phyloP scores from a whole-genome alignment of 2,888 invertebrate species.

The Tenthredo amoena region DNA sequence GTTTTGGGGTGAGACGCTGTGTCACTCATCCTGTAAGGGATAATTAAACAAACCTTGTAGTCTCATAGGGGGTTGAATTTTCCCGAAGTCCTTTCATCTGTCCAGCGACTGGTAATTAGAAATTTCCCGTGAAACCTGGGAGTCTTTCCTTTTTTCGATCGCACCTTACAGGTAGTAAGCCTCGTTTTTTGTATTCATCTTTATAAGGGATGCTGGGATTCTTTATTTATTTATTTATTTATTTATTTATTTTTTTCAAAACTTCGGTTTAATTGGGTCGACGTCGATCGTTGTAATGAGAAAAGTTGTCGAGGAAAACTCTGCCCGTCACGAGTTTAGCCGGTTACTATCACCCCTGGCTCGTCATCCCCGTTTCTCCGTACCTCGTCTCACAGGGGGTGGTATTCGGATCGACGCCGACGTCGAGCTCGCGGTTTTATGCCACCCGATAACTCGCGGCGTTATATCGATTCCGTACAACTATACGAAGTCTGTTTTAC shows the following conservation, averaged over 20 bases:
- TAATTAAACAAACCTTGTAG: background rate
- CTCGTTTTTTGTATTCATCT: background rate
- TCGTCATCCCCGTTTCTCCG: background rate
- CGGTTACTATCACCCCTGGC: constrained; percentile 25
- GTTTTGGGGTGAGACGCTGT: background rate
- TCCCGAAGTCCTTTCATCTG: background rate
- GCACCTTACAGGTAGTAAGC: no score
- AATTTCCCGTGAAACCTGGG: background rate
- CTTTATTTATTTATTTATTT: constrained; percentile 2
- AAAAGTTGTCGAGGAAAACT: constrained; percentile 68
- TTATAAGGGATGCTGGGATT: background rate
- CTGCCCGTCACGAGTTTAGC: constrained; percentile 53
- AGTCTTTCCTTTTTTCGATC: background rate
- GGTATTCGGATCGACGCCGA: background rate
- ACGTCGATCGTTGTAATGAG: constrained; percentile 74
- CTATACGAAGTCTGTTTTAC: background rate
- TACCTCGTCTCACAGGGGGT: constrained; percentile 15
- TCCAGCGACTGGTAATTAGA: background rate
- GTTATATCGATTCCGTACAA: background rate
- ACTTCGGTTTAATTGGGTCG: constrained; percentile 73
- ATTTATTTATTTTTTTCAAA: constrained; percentile 21
- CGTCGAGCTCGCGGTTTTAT: background rate
- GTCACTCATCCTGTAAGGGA: background rate
- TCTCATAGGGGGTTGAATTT: background rate
- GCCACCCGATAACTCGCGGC: background rate